Base-by-base conservation (phyloP, 2,888 invertebrate species). In the Morinoia aosen region DNA sequence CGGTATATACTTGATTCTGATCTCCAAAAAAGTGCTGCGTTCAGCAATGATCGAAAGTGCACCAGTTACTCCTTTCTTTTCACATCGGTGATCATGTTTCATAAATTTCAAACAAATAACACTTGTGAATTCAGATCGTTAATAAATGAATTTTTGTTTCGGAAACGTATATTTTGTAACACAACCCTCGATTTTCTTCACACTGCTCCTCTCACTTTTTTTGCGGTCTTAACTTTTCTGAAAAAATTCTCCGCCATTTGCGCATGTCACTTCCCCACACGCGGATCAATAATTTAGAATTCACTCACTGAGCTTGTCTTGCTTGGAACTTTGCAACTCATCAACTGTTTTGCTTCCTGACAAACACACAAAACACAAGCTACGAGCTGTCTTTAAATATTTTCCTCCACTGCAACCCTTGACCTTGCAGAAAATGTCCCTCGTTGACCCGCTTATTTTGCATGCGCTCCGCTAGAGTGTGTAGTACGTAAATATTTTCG, bases 401-500 rank as follows among this genome's bases (percentile, higher is more conserved):
- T 93, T 93, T 93, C 57, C n/a, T 90, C 33, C 90, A 40, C 40
- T 40, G 48, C 5, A 90, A 90, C 90, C 90, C 90, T 90, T 90
- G 90, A 90, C 90, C 90, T 90, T 90, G 90, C 48, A 39, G 93
- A 93, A 48, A 93, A 57, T 93, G 57, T 93, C 93, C 93, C 93
- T 93, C n/a, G 93, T 56, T 93, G 93, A 93, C 93, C 93, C 48
- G 57, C 93, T 93, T 93, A 93, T 93, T 93, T 93, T 93, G 93
- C 93, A 93, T 93, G 93, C 56, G 93, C 58, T 39, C 57, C 93
- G 93, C 93, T 93, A 93, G 90, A 93, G 93, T 93, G 93, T 93
- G 93, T 93, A 93, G 40, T 40, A 58, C 33, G 95, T 95, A 95
- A 95, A 95, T 95, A 95, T 95, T 95, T 95, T 95, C 95, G 56